These are phyloP conservation scores for Mactra quadrangularis DNA, from an alignment of 1,140 invertebrate species.

Conservation along the genomic window DNA sequence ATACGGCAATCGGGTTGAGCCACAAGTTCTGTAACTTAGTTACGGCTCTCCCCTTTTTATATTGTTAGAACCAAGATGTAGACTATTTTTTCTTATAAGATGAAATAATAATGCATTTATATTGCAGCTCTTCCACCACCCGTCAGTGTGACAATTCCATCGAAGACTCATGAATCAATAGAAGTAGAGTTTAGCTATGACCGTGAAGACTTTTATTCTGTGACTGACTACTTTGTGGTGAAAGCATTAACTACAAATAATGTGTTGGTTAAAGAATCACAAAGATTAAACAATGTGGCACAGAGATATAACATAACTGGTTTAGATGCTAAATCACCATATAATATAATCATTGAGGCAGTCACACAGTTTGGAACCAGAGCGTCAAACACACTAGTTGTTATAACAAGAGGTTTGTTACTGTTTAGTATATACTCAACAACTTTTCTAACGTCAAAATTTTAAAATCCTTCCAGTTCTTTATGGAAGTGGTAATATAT, in stretches of 20 bases:
- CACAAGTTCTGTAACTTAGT: too few species aligned
- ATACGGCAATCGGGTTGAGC: too few species aligned
- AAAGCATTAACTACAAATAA: not conserved
- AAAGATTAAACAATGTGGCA: not conserved
- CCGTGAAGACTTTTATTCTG: conserved; percentile 11
- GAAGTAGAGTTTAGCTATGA: conserved; percentile 20
- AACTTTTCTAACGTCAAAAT: not conserved
- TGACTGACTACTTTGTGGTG: conserved; percentile 20
- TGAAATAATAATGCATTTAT: too few species aligned
- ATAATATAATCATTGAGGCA: conserved; percentile 18
- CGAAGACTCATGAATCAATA: not conserved
- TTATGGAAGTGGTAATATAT: not conserved
- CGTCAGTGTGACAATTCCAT: not conserved
- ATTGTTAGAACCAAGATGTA: too few species aligned
- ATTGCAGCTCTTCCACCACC: conserved; percentile 35
- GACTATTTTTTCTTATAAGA: too few species aligned
- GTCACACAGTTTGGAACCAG: not conserved
- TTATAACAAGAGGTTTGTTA: conserved; percentile 16
- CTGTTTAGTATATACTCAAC: too few species aligned
- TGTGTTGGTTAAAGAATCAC: not conserved
- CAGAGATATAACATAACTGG: conserved; percentile 1
- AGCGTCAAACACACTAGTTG: not conserved
- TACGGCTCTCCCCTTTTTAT: too few species aligned
- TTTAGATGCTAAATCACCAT: not conserved
- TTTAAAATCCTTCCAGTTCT: not conserved